Conservation (phyloP, 2,888 invertebrate species). For the Notodonta ziczac region DNA sequence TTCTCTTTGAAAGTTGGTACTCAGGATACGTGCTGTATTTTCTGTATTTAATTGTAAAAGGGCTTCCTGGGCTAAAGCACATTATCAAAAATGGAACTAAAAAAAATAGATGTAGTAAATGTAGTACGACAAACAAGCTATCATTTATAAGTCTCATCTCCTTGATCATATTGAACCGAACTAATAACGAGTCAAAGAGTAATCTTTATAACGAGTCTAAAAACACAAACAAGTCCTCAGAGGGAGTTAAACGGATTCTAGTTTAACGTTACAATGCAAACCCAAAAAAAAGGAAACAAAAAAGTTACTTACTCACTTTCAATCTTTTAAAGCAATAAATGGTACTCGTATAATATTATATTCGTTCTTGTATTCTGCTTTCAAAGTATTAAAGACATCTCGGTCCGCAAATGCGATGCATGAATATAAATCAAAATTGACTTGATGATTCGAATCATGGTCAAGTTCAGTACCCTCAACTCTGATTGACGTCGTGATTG, state of each 20-base stretch:
- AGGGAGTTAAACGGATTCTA: no score
- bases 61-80: not conserved
- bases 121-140: no score
- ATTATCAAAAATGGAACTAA: no score
- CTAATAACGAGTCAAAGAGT: no score
- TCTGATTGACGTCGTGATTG: conserved; percentile 51
- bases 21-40: not conserved
- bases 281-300: conserved; percentile 13
- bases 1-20: not conserved
- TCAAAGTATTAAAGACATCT: conserved; percentile 45
- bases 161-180: no score
- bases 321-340: conserved; percentile 35
- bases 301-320: conserved; percentile 16
- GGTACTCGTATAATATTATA: conserved; percentile 32
- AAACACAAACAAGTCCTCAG: no score
- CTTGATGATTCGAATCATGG: conserved; percentile 60
- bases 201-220: no score
- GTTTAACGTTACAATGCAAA: no score
- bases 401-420: conserved; percentile 54
- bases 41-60: not conserved
- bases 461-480: conserved; percentile 65
- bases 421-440: conserved; percentile 71
- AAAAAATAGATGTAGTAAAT: no score
- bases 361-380: conserved; percentile 44
- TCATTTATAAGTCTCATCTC: no score